Percentiles rank a stretch among this genome's conserved stretches.
Conservation (phyloP, 30 jellyfish, hydroid and myxozoan species). For the Aurelia aurita region DNA sequence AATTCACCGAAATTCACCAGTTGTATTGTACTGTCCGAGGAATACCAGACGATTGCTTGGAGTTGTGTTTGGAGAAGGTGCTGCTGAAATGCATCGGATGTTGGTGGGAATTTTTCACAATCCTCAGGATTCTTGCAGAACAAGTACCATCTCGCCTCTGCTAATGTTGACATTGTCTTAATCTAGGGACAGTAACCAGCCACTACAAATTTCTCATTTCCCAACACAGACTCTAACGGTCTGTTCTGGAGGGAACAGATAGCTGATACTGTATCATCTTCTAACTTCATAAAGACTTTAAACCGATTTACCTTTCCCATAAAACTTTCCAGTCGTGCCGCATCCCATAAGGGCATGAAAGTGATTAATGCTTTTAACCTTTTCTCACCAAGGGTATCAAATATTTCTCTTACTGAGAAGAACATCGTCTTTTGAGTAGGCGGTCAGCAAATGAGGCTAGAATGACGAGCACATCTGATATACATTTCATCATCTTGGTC, state of each 20-base stretch:
- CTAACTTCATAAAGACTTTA: background rate
- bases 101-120: background rate
- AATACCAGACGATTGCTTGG: constrained; percentile 36
- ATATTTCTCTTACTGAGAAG: background rate
- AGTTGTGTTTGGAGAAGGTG: constrained; percentile 42
- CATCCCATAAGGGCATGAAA: constrained; percentile 1
- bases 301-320: constrained; percentile 10
- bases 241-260: background rate
- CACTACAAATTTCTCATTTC: background rate
- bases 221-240: background rate
- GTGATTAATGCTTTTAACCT: background rate
- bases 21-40: constrained; percentile 34
- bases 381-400: background rate
- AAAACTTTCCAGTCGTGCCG: constrained; percentile 14
- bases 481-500: background rate
- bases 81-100: constrained; percentile 42
- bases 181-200: background rate
- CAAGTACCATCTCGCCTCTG: background rate
- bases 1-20: constrained; percentile 26
- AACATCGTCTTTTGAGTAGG: background rate
- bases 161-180: background rate
- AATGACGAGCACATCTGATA: background rate
- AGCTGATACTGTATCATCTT: background rate
- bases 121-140: background rate
- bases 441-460: background rate